These are phyloP conservation scores for Dinocampus coccinellae DNA, from an alignment of 2,888 invertebrate species.

Conservation along the genomic window DNA sequence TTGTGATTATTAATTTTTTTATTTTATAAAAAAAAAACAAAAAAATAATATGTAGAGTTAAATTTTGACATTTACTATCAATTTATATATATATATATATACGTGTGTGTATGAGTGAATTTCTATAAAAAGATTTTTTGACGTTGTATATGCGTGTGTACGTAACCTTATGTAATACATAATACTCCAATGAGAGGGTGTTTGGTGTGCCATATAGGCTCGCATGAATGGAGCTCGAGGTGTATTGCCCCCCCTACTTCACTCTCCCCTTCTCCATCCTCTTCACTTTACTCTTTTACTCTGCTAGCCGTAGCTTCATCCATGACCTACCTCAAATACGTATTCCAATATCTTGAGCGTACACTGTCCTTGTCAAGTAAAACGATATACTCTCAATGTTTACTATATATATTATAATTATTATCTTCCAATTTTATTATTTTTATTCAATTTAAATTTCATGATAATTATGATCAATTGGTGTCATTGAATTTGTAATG, in stretches of 20 bases:
- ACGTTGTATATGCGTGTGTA: conserved; percentile 21
- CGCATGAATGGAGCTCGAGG: conserved; percentile 40
- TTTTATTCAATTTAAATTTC: not conserved
- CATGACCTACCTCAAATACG: conserved; percentile 57
- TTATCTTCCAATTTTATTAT: too few relatives aligned
- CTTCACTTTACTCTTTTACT: conserved; percentile 42
- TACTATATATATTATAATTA: not conserved
- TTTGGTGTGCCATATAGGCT: conserved; percentile 8
- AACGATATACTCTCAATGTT: conserved; percentile 1
- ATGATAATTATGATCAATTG: not conserved
- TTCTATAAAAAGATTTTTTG: conserved; percentile 44
- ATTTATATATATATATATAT: not conserved
- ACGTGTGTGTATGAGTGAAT: conserved; percentile 23
- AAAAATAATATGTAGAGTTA: too few relatives aligned
- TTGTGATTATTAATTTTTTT: too few relatives aligned
- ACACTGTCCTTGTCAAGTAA: not conserved
- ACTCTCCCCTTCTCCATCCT: conserved; percentile 32
- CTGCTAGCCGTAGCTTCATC: conserved; percentile 39
- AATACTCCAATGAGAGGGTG: conserved; percentile 13
- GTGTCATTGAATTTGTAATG: not conserved
- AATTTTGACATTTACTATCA: too few relatives aligned
- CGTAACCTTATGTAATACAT: conserved; percentile 33
- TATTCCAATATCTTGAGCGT: conserved; percentile 24
- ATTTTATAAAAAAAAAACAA: too few relatives aligned
- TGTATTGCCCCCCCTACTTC: conserved; percentile 46